These are phyloP conservation scores for Prosopocoilus inquinatus DNA, from an alignment of 2,888 invertebrate species.

Conservation along the genomic window DNA sequence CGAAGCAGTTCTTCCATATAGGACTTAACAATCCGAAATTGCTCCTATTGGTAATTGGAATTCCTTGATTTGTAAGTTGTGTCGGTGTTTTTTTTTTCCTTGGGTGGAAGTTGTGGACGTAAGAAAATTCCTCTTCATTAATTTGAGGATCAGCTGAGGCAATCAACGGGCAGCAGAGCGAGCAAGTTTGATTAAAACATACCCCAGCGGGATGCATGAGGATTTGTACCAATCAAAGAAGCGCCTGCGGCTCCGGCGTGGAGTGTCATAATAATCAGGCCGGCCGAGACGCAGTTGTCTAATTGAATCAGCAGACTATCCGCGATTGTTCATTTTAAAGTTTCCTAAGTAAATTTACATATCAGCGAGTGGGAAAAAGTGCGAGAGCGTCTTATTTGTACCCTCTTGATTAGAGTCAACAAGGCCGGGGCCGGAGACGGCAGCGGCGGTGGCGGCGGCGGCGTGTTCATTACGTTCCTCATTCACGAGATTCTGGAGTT, in stretches of 20 bases:
- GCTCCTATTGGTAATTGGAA: too few relatives aligned
- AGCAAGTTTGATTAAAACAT: conserved; percentile 42
- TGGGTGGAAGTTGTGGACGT: conserved; percentile 18
- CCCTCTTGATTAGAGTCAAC: conserved; percentile 37
- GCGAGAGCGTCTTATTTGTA: conserved; percentile 32
- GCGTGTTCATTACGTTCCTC: conserved; percentile 39
- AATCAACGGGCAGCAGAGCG: conserved; percentile 28
- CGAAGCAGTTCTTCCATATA: too few relatives aligned
- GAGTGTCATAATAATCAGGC: conserved; percentile 33
- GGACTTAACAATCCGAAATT: too few relatives aligned
- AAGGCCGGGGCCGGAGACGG: conserved; percentile 21
- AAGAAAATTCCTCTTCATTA: conserved; percentile 23
- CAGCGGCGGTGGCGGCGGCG: conserved; percentile 18
- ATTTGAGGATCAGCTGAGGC: conserved; percentile 28
- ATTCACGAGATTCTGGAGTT: conserved; percentile 37
- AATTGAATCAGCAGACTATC: conserved; percentile 28
- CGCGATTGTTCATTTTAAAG: conserved; percentile 27
- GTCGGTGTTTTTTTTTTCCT: too few relatives aligned
- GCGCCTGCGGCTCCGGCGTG: conserved; percentile 26
- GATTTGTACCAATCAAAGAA: conserved; percentile 42
- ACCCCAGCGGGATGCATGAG: conserved; percentile 38
- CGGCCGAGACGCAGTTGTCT: conserved; percentile 21
- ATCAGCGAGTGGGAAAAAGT: conserved; percentile 21
- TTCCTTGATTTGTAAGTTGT: too few relatives aligned
- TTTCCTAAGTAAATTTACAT: conserved; percentile 30